Conservation (phyloP, 2,888 invertebrate genomes). For the Caenorhabditis becei region DNA sequence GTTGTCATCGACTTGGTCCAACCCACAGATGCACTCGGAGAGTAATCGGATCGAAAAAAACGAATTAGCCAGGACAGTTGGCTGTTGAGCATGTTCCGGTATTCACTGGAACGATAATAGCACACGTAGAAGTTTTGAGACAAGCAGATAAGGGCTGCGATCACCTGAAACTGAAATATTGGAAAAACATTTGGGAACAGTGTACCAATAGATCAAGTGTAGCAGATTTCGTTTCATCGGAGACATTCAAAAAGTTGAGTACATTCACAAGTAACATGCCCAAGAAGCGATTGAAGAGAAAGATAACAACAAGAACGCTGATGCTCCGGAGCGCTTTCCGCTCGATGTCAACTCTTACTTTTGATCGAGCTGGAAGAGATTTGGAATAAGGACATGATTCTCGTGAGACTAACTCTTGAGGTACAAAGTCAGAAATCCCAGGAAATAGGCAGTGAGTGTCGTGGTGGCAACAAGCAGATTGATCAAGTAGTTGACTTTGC, state of each 20-base stretch:
- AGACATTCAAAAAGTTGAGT: not conserved
- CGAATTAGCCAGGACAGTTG: not conserved
- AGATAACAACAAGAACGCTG: constrained; percentile 11
- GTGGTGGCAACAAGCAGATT: not conserved
- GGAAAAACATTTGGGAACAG: no score
- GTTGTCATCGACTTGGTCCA: not conserved
- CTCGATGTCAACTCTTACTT: not conserved
- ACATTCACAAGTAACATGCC: constrained; percentile 18
- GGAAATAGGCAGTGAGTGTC: not conserved
- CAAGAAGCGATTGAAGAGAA: constrained; percentile 2
- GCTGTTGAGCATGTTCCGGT: constrained; percentile 15
- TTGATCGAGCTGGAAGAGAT: not conserved
- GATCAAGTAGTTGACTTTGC: not conserved
- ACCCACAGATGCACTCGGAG: not conserved
- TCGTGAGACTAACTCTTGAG: constrained; percentile 13
- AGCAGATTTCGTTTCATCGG: not conserved
- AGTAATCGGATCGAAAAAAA: not conserved
- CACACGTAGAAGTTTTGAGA: constrained; percentile 30
- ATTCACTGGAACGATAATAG: constrained; percentile 23
- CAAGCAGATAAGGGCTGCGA: constrained; percentile 12
- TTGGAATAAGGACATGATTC: no score
- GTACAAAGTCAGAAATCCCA: not conserved
- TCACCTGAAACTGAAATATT: not conserved
- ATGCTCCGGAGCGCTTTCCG: constrained; percentile 9
- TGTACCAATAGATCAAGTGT: constrained; percentile 5